Evolutionary conservation across 2,888 invertebrate species (phyloP).

Genomic region (Orthosia cruda): DNA sequence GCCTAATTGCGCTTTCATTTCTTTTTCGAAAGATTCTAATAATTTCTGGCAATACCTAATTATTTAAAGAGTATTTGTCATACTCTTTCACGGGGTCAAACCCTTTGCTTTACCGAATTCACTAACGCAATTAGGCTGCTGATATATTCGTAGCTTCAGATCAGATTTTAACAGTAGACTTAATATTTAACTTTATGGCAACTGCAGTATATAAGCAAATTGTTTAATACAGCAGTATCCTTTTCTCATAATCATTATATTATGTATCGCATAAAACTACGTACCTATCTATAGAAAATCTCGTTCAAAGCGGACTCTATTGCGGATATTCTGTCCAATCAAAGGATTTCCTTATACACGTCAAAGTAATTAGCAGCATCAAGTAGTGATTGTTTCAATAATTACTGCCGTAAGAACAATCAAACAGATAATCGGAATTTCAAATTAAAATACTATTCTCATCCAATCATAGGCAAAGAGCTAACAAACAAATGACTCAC

Average conservation of each 20-base stretch:
- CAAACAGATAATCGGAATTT: slow-evolving; percentile 27
- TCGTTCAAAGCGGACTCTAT: slow-evolving; percentile 24
- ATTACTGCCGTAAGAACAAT: slow-evolving; percentile 29
- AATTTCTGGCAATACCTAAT: no score
- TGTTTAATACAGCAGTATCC: not conserved
- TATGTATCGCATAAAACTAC: not conserved
- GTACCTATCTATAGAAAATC: not conserved
- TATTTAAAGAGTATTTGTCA: no score
- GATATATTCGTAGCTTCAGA: not conserved
- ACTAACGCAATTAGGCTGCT: no score
- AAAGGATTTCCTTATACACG: slow-evolving; percentile 37
- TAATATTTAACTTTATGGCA: no score
- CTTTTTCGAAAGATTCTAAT: no score
- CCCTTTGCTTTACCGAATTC: no score
- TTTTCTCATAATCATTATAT: not conserved
- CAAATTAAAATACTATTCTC: slow-evolving; percentile 25
- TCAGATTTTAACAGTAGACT: not conserved
- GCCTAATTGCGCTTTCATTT: no score
- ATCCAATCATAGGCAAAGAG: slow-evolving; percentile 10
- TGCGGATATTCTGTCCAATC: slow-evolving; percentile 18
- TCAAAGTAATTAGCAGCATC: slow-evolving; percentile 31
- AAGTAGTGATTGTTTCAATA: slow-evolving; percentile 38
- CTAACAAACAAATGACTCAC: slow-evolving; percentile 21
- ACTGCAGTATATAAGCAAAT: no score
- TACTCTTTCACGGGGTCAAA: no score